Conservation (phyloP, 2,113 vertebrate species). For the Ardeotis arabs region DNA sequence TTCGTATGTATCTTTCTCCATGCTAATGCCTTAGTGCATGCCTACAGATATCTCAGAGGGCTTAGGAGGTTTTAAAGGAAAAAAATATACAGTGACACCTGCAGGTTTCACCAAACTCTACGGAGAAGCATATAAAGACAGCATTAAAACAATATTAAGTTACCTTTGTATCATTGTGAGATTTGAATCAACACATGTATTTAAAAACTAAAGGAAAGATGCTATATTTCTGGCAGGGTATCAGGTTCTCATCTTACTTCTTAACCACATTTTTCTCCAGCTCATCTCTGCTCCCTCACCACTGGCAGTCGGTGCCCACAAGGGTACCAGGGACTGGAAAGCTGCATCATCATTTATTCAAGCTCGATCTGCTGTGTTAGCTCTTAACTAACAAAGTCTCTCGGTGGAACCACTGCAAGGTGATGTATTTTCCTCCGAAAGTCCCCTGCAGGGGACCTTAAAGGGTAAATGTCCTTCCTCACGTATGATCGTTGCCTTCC, state of each 20-base stretch:
- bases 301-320: neutral
- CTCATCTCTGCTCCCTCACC: neutral
- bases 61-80: neutral
- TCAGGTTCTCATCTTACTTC: neutral
- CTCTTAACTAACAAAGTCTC: neutral
- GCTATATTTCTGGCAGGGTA: neutral
- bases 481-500: accelerated
- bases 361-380: conserved; percentile 12
- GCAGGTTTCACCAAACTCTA: neutral
- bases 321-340: neutral
- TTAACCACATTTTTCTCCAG: neutral
- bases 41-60: neutral
- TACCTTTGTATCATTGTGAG: neutral
- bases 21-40: neutral
- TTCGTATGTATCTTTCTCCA: neutral
- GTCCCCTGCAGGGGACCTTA: neutral
- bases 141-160: conserved; percentile 15
- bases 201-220: conserved; percentile 11
- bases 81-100: neutral
- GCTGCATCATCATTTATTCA: neutral
- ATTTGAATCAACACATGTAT: conserved; percentile 19
- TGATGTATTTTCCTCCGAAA: neutral
- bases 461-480: neutral
- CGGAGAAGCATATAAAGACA: neutral
- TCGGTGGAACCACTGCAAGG: neutral